Evolutionary conservation across 2,113 vertebrate species (phyloP), one percentile per base, ranked within the genome.

Genomic region (Prionailurus bengalensis): DNA sequence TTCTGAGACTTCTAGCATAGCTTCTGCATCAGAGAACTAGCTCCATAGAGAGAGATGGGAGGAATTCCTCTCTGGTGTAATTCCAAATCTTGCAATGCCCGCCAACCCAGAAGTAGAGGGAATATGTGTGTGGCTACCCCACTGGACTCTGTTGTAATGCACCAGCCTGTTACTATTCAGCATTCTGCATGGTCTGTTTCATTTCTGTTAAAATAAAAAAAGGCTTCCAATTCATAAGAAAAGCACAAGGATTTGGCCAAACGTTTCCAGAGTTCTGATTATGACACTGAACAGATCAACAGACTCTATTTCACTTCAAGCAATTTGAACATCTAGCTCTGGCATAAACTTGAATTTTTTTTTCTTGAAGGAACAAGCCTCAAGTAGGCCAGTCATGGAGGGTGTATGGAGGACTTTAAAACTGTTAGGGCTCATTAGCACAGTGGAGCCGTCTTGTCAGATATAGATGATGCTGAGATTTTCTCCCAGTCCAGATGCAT

Each of bases 401-500:
- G 81, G 55, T 0, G 1, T 78, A 73, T 95, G 96, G 9, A 79
- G 76, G 76, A 53, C 11, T 2, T 92, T 96, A 96, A 97, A 97
- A 31, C 65, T 0, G 6, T 95, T 91, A 88, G n/a, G 29, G 45
- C 70, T 98, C 81, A 97, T 96, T 96, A 96, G 36, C 55, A 58
- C 11, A 83, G 45, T 27, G n/a, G 17, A 92, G 33, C 10, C 70
- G 83, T 23, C 5, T 65, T 80, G 68, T 94, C 90, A 87, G 63
- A 86, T 51, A n/a, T 27, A 66, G 36, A 36, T 51, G 82, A 91
- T 33, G 12, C 29, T 90, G 83, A 91, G n/a, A 80, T 79, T 96
- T 97, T 79, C 55, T n/a, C 89, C 15, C 42, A 19, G 31, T 66
- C 9, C 53, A 78, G 29, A 27, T 0, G 23, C n/a, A 73, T 36